Base-by-base conservation (phyloP, 2,797 vertebrate genomes). In the Thunnus albacares region DNA sequence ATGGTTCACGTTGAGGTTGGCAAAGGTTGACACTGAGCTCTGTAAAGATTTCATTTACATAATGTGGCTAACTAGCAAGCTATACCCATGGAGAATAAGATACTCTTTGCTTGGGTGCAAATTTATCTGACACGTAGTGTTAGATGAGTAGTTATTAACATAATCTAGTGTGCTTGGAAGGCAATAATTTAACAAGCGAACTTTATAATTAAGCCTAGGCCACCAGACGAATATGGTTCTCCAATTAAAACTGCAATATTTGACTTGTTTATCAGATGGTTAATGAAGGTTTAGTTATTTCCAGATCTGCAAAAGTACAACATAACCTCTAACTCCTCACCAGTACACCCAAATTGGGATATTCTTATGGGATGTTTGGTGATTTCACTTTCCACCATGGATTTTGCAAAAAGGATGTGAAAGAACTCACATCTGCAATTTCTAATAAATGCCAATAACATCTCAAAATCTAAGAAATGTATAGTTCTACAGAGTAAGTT, bases 41-140 rank as follows among this genome's bases (percentile, higher is more conserved):
- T 47, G 69, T 38, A 69, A 71, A 79, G 74, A 70, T 55, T 66
- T 22, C 13, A 0, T 80, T 86, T 79, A 81, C 66, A 65, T 65
- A 83, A 89, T 28, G 41, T 9, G 38, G 71, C 58, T 14, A 26
- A 15, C 60, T 55, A 59, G 60, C 62, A 18, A 28, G 30, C 10
- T 65, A 30, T 3, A 59, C 6, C 18, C 24, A 6, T 10, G 6
- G 14, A 45, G 49, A 53, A 18, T 45, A 65, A 28, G 43, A 28
- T 43, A 14, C 17, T 45, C 13, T 61, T 68, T 45, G 75, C 7
- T n/a, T 5, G 3, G 10, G 13, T 45, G 17, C 33, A 63, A 7
- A 3, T 73, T 67, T 67, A 51, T 11, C 51, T 22, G 52, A 24
- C 24, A 3, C 11, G 5, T 67, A 28, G 14, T 30, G 53, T 76